These are phyloP conservation scores for Anoplophora glabripennis DNA, from an alignment of 1,140 invertebrate genomes.

Conservation along the genomic window DNA sequence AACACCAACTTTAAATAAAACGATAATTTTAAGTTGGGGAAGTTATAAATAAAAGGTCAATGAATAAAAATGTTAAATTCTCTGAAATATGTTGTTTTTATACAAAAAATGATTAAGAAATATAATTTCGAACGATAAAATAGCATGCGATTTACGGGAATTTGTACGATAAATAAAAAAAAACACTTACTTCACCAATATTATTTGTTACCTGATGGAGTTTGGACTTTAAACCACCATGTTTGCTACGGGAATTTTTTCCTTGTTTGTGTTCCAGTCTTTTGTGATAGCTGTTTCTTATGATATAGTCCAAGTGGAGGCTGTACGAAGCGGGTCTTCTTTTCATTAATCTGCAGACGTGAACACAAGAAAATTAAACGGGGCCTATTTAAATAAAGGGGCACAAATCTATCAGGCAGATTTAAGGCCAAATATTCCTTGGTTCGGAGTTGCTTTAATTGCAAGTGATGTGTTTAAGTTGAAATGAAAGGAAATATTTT, in stretches of 20 bases:
- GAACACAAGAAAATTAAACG: too few species aligned
- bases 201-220: constrained; percentile 39
- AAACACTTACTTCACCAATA: background rate
- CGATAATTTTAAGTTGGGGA: background rate
- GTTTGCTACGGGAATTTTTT: constrained; percentile 15
- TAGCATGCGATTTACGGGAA: background rate
- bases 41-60: too few species aligned
- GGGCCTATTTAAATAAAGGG: too few species aligned
- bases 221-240: constrained; percentile 37
- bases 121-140: too few species aligned
- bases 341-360: constrained; percentile 61
- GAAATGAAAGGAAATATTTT: too few species aligned
- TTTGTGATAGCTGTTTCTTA: constrained; percentile 39
- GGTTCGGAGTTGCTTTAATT: too few species aligned
- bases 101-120: too few species aligned
- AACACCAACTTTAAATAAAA: constrained; percentile 47
- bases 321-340: constrained; percentile 73
- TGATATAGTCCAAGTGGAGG: constrained; percentile 78
- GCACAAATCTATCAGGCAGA: too few species aligned
- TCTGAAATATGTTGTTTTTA: too few species aligned
- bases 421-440: too few species aligned
- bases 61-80: too few species aligned
- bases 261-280: constrained; percentile 27
- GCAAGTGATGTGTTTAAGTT: too few species aligned
- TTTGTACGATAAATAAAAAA: background rate